Conservation (phyloP, 2,797 vertebrate species). For the Halcyon chelicuti region DNA sequence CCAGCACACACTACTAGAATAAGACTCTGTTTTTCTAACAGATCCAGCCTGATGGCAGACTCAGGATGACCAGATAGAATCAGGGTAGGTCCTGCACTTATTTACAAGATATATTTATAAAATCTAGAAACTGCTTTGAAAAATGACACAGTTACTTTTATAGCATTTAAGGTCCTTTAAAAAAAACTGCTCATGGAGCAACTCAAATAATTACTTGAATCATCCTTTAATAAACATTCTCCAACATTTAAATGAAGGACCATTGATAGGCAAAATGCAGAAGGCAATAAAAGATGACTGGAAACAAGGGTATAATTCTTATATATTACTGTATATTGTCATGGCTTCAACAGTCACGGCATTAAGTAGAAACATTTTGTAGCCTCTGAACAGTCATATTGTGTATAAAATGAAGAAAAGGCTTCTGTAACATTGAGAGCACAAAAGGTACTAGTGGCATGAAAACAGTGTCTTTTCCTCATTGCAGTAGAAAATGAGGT, state of each 20-base stretch:
- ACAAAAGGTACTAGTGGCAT: conserved; percentile 27
- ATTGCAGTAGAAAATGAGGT: conserved; percentile 38
- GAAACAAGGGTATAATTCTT: not conserved
- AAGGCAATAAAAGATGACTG: not conserved
- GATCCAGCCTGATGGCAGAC: not conserved
- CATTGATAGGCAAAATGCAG: not conserved
- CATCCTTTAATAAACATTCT: not conserved
- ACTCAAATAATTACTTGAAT: not conserved
- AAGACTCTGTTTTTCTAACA: not conserved
- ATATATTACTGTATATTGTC: not conserved
- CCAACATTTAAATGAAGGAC: not conserved
- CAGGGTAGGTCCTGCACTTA: not conserved
- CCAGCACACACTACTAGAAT: not conserved
- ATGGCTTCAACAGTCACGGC: not conserved
- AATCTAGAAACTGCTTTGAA: not conserved
- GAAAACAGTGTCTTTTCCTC: conserved; percentile 14
- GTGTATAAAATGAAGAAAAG: not conserved
- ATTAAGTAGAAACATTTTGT: not conserved
- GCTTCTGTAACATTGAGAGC: not conserved
- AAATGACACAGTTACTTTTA: not conserved
- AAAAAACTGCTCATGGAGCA: not conserved
- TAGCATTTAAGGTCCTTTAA: not conserved
- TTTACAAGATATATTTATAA: not conserved
- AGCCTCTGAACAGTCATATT: not conserved
- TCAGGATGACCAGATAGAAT: not conserved